Evolutionary conservation across 2,113 vertebrate genomes (phyloP).

Genomic region (Rhabdornis inornatus): DNA sequence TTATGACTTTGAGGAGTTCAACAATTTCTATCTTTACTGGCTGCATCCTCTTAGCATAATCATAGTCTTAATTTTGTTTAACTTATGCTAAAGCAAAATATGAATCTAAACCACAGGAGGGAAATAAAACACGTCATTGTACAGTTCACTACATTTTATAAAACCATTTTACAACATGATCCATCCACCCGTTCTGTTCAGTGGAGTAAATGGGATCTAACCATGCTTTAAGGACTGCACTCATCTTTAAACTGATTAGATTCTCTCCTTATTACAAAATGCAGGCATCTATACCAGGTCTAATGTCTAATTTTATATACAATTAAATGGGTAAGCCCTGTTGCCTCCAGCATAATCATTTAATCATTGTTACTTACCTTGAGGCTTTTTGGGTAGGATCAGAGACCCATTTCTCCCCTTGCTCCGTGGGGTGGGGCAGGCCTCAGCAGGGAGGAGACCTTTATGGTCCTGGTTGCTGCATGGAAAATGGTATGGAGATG

Average conservation of each 20-base stretch:
- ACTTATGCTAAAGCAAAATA: slow-evolving; percentile 60
- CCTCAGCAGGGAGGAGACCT: background rate
- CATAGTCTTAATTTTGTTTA: slow-evolving; percentile 66
- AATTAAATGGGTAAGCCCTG: background rate
- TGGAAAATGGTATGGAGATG: background rate
- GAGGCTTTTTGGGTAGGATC: background rate
- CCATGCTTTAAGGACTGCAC: background rate
- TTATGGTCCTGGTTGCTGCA: accelerated
- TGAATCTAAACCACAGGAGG: slow-evolving; percentile 63
- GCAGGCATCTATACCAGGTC: slow-evolving; percentile 12
- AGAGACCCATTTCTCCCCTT: background rate
- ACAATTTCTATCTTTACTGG: slow-evolving; percentile 28
- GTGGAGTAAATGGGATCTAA: slow-evolving; percentile 46
- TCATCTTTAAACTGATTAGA: slow-evolving; percentile 46
- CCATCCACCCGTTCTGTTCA: slow-evolving; percentile 39
- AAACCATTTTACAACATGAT: slow-evolving; percentile 49
- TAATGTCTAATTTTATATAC: slow-evolving; percentile 14
- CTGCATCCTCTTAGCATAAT: slow-evolving; percentile 42
- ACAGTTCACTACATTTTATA: slow-evolving; percentile 57
- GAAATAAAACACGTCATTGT: slow-evolving; percentile 58
- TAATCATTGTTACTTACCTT: background rate
- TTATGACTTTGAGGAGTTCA: slow-evolving; percentile 50
- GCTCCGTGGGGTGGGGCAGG: accelerated
- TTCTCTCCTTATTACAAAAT: slow-evolving; percentile 13
- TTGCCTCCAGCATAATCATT: background rate